Percentiles rank a stretch among this genome's conserved stretches.
Conservation (phyloP, 2,113 vertebrate species). For the Heliornis fulica region DNA sequence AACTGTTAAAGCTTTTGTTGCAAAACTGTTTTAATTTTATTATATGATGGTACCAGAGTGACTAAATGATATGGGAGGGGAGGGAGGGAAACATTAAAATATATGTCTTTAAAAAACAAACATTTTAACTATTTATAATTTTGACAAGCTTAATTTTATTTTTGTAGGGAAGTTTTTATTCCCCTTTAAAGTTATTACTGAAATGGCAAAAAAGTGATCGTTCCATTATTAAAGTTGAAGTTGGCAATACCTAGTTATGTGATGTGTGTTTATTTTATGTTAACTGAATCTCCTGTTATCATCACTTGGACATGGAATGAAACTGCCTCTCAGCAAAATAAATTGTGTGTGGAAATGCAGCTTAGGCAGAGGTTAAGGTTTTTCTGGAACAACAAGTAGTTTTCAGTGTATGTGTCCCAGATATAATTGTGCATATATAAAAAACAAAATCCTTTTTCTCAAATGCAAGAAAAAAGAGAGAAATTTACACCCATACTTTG, state of each 20-base stretch:
- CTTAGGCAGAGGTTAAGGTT: not conserved
- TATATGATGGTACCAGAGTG: slow-evolving; percentile 72
- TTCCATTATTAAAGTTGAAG: slow-evolving; percentile 85
- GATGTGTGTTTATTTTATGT: not conserved
- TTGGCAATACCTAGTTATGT: slow-evolving; percentile 37
- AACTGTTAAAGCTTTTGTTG: slow-evolving; percentile 52
- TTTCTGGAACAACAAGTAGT: not conserved
- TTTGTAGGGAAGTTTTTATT: slow-evolving; percentile 75
- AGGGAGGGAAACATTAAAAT: slow-evolving; percentile 59
- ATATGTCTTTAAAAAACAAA: slow-evolving; percentile 58
- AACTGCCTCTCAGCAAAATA: rapidly evolving
- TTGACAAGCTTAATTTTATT: slow-evolving; percentile 77
- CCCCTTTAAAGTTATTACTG: slow-evolving; percentile 75
- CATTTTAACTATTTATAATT: slow-evolving; percentile 82
- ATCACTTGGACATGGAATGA: not conserved
- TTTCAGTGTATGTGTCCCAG: not conserved
- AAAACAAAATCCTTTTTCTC: too few relatives aligned
- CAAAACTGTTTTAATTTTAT: slow-evolving; percentile 52
- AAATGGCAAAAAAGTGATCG: slow-evolving; percentile 61
- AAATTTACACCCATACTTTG: not conserved
- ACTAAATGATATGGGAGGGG: slow-evolving; percentile 4
- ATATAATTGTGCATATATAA: too few relatives aligned
- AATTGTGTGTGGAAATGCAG: not conserved
- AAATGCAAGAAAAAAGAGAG: not conserved
- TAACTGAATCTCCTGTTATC: not conserved